Evolutionary conservation across 1,140 invertebrate species (phyloP), one percentile per base, ranked within the genome.

Genomic region (Pygmarrhopalites habei): DNA sequence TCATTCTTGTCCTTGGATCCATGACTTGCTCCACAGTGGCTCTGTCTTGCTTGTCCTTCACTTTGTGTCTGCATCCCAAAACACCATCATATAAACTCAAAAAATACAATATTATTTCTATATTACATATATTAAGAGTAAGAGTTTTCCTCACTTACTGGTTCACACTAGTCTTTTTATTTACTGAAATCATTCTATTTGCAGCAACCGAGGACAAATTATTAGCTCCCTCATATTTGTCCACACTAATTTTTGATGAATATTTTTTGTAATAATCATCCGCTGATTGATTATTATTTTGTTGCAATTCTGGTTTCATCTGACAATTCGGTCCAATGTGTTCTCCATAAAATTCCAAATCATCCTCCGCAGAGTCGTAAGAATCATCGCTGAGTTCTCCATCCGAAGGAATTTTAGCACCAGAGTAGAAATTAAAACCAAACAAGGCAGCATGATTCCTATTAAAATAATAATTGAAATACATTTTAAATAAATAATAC

Each of bases 21-120:
- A 99, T 86, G 0, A 98, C 95, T 78, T 96, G 90, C 75, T 98
- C 95, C 4, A 87, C 90, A 0, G 95, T 98, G 1, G 95, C 95
- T 60, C 94, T 80, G 78, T 98, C 94, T 72, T 90, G 83, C 75
- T 98, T 98, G 73, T 99, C 97, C 74, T 92, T 94, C 0, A 81
- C 81, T 69, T 88, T 79, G 5, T 85, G 80, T 60, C 86, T 82
- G 60, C 46, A 70, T 72, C 58, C 70, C 60, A 71, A 70, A 68
- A 63, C 57, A 65, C 32, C 53, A 70, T 46, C 26, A 55, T 62
- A 44, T 32, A 64, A 58, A 47, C 32, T 12, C n/a, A 46, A 49
- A 53, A 64, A 62, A 35, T 35, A 35, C 5, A 35, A 7, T 35
- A 35, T 35, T 7, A 35, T 7, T 35, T 35, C 15, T 15, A 35